Base-by-base conservation (phyloP, 2,113 vertebrate species). In the Cephalopterus ornatus region DNA sequence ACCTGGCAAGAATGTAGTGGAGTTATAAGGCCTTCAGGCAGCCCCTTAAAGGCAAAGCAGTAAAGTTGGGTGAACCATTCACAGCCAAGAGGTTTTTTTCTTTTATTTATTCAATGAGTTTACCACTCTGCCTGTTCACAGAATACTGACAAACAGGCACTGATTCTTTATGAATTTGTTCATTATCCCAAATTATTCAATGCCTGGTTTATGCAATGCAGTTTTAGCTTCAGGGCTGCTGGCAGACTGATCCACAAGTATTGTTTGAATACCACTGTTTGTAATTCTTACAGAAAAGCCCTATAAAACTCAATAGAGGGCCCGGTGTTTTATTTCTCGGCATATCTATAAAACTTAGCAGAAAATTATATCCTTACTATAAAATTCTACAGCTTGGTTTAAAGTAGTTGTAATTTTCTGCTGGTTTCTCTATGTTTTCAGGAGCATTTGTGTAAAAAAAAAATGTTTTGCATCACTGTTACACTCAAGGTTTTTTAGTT, bases 291-390 rank as follows among this genome's bases (percentile, higher is more conserved):
- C 65, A 94, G 93, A 95, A 93, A 96, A 94, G 47, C 75, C 85
- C 85, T 59, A 81, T 92, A 96, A 96, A 96, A 90, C 79, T 95
- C 85, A 88, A 74, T 80, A 74, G 90, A 90, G 93, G 93, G 68
- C 85, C 88, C 94, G 78, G 94, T 85, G 87, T 79, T 96, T 97
- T 97, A 95, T 97, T 95, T 94, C 92, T 96, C 81, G 78, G 90
- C 75, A 73, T 6, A 2, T 82, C 93, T 83, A 85, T 97, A 95
- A 95, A 96, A 95, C 67, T 83, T 97, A 86, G 92, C 82, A 95
- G 93, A 97, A 97, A 96, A 96, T 96, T 94, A 97, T 92, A 74
- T 96, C 75, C 82, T 89, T 93, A 73, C 71, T 72, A 52, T 96
- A 96, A 96, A 97, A 93, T 86, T 88, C 88, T 93, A 80, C 65